These are phyloP conservation scores for Acrocephalus scirpaceus DNA, from an alignment of 2,797 vertebrate genomes.

Conservation along the genomic window DNA sequence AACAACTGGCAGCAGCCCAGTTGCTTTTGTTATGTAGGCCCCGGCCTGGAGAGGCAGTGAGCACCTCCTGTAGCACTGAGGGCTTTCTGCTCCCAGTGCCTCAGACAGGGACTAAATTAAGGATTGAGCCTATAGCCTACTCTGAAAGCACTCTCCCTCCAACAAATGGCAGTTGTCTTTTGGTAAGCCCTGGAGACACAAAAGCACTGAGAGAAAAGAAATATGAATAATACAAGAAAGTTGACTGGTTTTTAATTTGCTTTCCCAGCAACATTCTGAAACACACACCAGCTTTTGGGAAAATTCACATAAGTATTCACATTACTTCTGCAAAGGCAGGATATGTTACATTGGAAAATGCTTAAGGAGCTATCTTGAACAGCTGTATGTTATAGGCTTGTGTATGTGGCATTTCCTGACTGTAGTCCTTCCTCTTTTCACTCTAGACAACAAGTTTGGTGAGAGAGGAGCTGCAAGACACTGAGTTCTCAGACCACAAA, in stretches of 20 bases:
- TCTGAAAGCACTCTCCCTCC: not conserved
- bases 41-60: not conserved
- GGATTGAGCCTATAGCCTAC: not conserved
- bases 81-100: not conserved
- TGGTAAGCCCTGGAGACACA: not conserved
- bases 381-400: constrained; percentile 56
- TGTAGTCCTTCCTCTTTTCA: constrained; percentile 69
- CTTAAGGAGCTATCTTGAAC: constrained; percentile 23
- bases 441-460: constrained; percentile 51
- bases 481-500: not conserved
- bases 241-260: not conserved
- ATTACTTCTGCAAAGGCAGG: constrained; percentile 11
- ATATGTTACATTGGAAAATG: not conserved
- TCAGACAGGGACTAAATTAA: not conserved
- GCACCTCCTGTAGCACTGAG: not conserved
- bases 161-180: not conserved
- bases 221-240: not conserved
- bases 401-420: constrained; percentile 67
- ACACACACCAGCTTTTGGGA: not conserved
- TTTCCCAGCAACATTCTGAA: constrained; percentile 12
- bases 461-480: constrained; percentile 45
- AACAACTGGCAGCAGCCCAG: not conserved
- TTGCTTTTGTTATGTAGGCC: not conserved
- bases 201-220: not conserved
- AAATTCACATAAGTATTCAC: not conserved